Conservation (phyloP, 2,797 vertebrate species). For the Paramormyrops hopkinsi region DNA sequence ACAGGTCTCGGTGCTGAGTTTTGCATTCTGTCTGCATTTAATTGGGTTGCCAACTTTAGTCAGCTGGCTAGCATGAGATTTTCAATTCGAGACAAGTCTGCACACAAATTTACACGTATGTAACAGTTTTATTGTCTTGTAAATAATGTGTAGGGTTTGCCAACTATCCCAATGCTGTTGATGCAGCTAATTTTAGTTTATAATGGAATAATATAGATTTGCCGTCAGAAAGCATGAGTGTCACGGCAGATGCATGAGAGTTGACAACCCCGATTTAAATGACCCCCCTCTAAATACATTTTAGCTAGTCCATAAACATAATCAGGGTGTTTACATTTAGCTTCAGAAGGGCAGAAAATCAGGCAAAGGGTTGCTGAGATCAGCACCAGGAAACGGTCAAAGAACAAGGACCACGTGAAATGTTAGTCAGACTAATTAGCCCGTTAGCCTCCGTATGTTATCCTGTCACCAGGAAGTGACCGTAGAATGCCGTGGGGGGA, state of each 20-base stretch:
- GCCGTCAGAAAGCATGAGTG: not conserved
- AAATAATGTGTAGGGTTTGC: not conserved
- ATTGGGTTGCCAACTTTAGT: not conserved
- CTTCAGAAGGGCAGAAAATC: not conserved
- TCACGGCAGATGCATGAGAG: not conserved
- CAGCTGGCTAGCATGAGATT: not conserved
- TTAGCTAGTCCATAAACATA: not conserved
- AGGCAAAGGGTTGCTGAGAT: not conserved
- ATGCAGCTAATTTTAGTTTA: not conserved
- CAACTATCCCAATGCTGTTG: not conserved
- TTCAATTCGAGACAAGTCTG: not conserved
- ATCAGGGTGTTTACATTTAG: not conserved
- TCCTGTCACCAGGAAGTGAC: not conserved
- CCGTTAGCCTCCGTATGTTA: not conserved
- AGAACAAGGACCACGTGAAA: not conserved
- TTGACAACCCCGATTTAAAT: not conserved
- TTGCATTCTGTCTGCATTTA: not conserved
- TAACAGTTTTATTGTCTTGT: not conserved
- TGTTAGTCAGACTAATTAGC: not conserved
- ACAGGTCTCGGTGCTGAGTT: not conserved
- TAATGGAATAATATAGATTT: not conserved
- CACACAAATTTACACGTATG: not conserved
- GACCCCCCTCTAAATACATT: not conserved
- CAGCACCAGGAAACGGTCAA: not conserved
- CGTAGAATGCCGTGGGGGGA: not conserved